Percentiles rank a stretch among this genome's conserved stretches.
phyloP scores from a whole-genome alignment of 64 coral and sea anemone species.

The Montipora efflorescens region DNA sequence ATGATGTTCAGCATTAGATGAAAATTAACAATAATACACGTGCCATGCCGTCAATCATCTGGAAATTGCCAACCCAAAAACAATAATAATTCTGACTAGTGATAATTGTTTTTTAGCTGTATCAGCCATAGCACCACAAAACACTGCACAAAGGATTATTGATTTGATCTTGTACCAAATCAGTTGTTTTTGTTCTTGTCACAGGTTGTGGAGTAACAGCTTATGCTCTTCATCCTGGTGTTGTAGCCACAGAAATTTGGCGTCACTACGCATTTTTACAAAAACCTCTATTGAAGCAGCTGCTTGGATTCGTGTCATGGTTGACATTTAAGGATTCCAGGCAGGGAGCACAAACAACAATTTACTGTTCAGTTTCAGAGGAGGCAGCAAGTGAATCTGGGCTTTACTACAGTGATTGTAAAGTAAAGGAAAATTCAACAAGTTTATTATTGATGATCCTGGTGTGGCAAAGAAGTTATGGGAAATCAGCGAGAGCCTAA shows the following conservation, averaged over 20 bases:
- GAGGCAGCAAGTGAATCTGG: slow-evolving; percentile 5
- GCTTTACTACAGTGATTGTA: slow-evolving; percentile 48
- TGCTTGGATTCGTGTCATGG: background rate
- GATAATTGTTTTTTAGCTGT: too few relatives aligned
- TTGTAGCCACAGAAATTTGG: slow-evolving; percentile 23
- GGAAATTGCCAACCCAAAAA: too few relatives aligned
- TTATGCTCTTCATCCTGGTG: slow-evolving; percentile 62
- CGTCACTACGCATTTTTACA: background rate
- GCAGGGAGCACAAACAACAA: slow-evolving; percentile 66
- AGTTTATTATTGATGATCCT: slow-evolving; percentile 16
- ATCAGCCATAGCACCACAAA: too few relatives aligned
- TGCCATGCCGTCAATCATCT: too few relatives aligned
- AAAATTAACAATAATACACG: too few relatives aligned
- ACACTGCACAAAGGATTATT: too few relatives aligned
- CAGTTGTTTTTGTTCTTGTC: background rate
- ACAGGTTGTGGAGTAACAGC: slow-evolving; percentile 41
- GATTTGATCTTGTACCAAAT: too few relatives aligned
- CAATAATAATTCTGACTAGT: too few relatives aligned
- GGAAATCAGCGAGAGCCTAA: slow-evolving; percentile 41
- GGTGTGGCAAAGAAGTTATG: slow-evolving; percentile 39
- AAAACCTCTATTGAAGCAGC: background rate
- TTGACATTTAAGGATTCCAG: slow-evolving; percentile 19
- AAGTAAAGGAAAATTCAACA: background rate
- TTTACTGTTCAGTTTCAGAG: slow-evolving; percentile 61
- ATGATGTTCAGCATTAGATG: too few relatives aligned